These are phyloP conservation scores for Spea bombifrons DNA, from an alignment of 2,113 vertebrate genomes.

Conservation along the genomic window DNA sequence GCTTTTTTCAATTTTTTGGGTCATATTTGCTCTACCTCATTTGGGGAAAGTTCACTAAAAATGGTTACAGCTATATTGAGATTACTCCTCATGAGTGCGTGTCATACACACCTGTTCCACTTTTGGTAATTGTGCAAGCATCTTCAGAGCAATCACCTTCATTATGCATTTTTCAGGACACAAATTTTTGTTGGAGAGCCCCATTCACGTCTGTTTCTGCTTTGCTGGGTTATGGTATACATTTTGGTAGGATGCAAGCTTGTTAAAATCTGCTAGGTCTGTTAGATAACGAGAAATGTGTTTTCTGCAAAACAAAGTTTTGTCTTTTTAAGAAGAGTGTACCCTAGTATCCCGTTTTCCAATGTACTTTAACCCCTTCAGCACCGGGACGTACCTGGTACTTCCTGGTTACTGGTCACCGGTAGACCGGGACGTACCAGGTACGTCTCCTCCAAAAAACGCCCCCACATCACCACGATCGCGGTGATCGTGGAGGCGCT, in stretches of 20 bases:
- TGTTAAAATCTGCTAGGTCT: constrained; percentile 16
- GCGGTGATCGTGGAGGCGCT: no score
- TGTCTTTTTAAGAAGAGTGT: background rate
- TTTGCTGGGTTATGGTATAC: background rate
- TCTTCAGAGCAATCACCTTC: constrained; percentile 15
- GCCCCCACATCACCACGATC: no score
- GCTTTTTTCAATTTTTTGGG: background rate
- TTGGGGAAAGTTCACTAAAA: background rate
- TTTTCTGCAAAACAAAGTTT: background rate
- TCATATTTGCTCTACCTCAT: background rate
- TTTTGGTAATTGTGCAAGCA: constrained; percentile 1
- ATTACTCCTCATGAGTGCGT: background rate
- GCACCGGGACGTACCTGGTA: no score
- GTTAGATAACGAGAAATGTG: constrained; percentile 24
- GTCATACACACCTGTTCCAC: constrained; percentile 10
- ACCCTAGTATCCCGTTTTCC: background rate
- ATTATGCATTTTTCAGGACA: constrained; percentile 20
- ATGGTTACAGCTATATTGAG: background rate
- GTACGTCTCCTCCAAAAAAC: no score
- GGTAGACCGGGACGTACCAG: no score
- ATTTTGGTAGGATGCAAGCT: constrained; percentile 11
- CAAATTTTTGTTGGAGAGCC: background rate
- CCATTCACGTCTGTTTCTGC: background rate
- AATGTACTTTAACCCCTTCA: no score
- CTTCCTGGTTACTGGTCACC: no score